Evolutionary conservation across 1,140 invertebrate species (phyloP).

Genomic region (Aphis craccivora): DNA sequence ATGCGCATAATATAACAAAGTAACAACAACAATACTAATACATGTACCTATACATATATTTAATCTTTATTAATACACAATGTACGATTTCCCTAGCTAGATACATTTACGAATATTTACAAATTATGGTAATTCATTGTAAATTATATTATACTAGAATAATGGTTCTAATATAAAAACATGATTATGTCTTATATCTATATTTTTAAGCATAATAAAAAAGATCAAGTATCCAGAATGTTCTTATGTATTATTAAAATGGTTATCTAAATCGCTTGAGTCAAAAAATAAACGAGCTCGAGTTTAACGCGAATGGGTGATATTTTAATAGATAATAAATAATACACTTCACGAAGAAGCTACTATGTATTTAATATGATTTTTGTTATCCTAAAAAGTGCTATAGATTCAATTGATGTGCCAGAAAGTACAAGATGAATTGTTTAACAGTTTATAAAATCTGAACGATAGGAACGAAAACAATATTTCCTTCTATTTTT

Average conservation of each 20-base stretch:
- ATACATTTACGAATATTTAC: not conserved
- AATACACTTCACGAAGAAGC: not conserved
- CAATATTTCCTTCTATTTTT: not conserved
- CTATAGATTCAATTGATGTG: not conserved
- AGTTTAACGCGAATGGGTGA: not conserved
- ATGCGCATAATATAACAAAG: not conserved
- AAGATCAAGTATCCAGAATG: not conserved
- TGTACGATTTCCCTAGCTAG: not conserved
- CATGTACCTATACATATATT: too few species aligned
- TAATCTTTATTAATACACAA: not conserved
- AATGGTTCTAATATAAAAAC: not conserved
- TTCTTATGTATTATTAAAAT: not conserved
- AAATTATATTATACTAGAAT: not conserved
- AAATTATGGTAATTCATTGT: not conserved
- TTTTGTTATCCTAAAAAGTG: not conserved
- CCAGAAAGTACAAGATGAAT: not conserved
- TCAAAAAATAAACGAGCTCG: not conserved
- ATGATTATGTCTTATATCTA: not conserved
- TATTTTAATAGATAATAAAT: constrained; percentile 8
- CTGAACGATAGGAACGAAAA: not conserved
- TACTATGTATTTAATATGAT: not conserved
- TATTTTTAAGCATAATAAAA: not conserved
- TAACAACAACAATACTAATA: not conserved
- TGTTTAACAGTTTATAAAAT: not conserved
- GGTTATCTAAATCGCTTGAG: not conserved